Percentiles rank a stretch among this genome's conserved stretches.
Conservation (phyloP, 2,113 vertebrate species). For the Silurus asotus region DNA sequence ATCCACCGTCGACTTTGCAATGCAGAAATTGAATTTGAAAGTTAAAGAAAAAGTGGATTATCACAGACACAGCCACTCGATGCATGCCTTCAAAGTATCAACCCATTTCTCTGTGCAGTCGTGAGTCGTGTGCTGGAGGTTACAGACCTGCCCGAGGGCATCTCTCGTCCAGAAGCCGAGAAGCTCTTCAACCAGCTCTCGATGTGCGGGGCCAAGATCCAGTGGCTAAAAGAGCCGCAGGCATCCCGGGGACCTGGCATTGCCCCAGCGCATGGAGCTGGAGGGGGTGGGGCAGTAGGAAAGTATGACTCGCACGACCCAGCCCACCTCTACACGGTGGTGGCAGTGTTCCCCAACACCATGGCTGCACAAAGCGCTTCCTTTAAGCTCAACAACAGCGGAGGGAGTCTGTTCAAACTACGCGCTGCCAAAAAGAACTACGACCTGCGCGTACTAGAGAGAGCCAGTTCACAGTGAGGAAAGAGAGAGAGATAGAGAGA, state of each 20-base stretch:
- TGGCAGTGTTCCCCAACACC: slow-evolving; percentile 96
- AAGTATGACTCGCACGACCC: slow-evolving; percentile 80
- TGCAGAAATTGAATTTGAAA: not conserved
- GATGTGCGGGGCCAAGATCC: slow-evolving; percentile 96
- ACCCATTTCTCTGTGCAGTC: slow-evolving; percentile 68
- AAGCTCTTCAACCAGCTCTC: slow-evolving; percentile 97
- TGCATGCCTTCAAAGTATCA: not conserved
- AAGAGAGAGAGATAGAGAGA: slow-evolving; percentile 37
- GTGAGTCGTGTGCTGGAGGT: slow-evolving; percentile 94
- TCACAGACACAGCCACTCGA: not conserved
- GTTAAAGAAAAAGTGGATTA: not conserved
- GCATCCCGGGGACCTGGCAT: slow-evolving; percentile 64
- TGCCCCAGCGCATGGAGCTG: slow-evolving; percentile 32
- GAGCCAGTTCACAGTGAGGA: slow-evolving; percentile 89
- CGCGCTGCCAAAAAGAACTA: slow-evolving; percentile 98
- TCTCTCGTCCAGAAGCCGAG: slow-evolving; percentile 91
- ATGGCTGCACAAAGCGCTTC: slow-evolving; percentile 96
- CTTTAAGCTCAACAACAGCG: slow-evolving; percentile 96
- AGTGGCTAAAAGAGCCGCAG: slow-evolving; percentile 95
- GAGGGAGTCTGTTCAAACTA: slow-evolving; percentile 92
- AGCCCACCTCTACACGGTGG: slow-evolving; percentile 95
- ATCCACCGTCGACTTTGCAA: not conserved
- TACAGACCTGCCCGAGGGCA: slow-evolving; percentile 94
- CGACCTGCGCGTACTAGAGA: slow-evolving; percentile 92
- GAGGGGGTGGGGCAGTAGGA: slow-evolving; percentile 64